Evolutionary conservation across 2,888 invertebrate species (phyloP), one percentile per base, ranked within the genome.

Genomic region (Agriopis leucophaearia): DNA sequence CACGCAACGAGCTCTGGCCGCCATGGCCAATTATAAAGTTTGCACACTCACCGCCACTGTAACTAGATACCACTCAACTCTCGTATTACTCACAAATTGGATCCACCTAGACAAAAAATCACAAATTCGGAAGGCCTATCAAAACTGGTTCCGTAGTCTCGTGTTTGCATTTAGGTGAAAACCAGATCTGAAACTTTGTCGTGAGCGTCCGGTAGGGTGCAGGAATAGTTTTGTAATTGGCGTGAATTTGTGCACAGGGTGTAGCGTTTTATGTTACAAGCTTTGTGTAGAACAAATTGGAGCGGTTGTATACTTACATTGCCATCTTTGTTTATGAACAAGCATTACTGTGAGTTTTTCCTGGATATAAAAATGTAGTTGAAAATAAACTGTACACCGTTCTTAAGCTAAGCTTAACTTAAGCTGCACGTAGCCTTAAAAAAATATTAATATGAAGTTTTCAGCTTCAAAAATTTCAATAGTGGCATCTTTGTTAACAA

Each of bases 21-120:
- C 84, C 86, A 88, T 85, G 86, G 86, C 90, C 91, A 92, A 92
- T 92, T 92, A 92, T 90, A 92, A 92, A 92, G 88, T 92, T 92
- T 88, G 84, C 80, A 78, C 77, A 77, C 74, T 77, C 66, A 76
- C 66, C 69, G 76, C 90, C 87, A 87, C 60, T 76, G 64, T 72
- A 45, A 48, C 35, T 12, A 76, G 87, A 85, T 59, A 86, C 72
- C 61, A 59, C 40, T 44, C 42, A 52, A 71, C 62, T 70, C 58
- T 48, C 40, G 44, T 40, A 13, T 12, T 13, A 58, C n/a, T 54
- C 36, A 48, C 40, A 68, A 72, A 74, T 60, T 48, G 59, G 62
- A 57, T 58, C 66, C n/a, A 59, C 40, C n/a, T 55, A 48, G 60
- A 56, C 51, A n/a, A 16, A 50, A 64, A 56, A 59, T 60, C 66